Percentiles rank a stretch among this genome's conserved stretches.
phyloP scores from a whole-genome alignment of 1,140 invertebrate genomes.

The Hycleus cichorii region DNA sequence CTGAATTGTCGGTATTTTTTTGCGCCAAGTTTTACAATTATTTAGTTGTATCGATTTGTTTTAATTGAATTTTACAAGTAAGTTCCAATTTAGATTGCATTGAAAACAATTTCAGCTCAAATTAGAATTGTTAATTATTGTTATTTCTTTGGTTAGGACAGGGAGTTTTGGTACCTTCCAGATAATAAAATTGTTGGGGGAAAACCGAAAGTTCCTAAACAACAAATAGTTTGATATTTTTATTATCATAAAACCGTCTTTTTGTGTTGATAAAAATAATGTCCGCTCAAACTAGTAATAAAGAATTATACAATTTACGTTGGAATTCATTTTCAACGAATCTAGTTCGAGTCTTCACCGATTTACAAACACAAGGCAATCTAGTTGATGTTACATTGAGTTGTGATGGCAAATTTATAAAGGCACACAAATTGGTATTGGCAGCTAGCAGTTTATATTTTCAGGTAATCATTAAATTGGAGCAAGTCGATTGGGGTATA shows the following conservation, averaged over 20 bases:
- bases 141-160: too few species aligned
- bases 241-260: too few species aligned
- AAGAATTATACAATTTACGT: slow-evolving; percentile 47
- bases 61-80: too few species aligned
- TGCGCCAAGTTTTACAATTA: too few species aligned
- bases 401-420: slow-evolving; percentile 49
- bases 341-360: slow-evolving; percentile 48
- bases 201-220: background rate
- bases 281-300: slow-evolving; percentile 2
- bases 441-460: slow-evolving; percentile 54
- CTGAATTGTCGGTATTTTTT: too few species aligned
- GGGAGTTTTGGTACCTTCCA: too few species aligned
- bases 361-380: slow-evolving; percentile 45
- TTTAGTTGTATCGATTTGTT: too few species aligned
- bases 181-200: background rate
- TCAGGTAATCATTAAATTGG: slow-evolving; percentile 34
- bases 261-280: background rate
- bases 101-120: too few species aligned
- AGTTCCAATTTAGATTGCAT: too few species aligned
- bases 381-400: slow-evolving; percentile 53
- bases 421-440: slow-evolving; percentile 52
- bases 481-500: background rate
- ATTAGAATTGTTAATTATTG: too few species aligned
- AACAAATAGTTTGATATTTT: too few species aligned
- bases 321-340: slow-evolving; percentile 52